Conservation (phyloP, 2,888 invertebrate species). For the Tetragnatha montana region DNA sequence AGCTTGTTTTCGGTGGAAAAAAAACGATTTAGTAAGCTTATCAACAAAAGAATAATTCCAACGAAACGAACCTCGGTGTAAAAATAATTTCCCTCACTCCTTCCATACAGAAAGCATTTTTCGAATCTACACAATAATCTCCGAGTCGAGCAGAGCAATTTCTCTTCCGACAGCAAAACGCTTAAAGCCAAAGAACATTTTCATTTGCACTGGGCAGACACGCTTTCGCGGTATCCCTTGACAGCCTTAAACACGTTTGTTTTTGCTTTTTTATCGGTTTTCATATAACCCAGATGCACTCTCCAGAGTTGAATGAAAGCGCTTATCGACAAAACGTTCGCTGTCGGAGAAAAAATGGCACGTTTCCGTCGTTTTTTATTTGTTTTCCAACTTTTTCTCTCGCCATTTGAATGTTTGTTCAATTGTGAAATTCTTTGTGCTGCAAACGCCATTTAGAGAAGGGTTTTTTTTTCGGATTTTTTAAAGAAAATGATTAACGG, state of each 20-base stretch:
- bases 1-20: too few species aligned
- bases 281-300: conserved; percentile 5
- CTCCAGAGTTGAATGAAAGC: neutral
- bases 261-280: neutral
- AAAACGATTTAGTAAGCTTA: too few species aligned
- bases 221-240: neutral
- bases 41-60: too few species aligned
- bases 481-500: neutral
- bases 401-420: neutral
- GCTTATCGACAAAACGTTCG: neutral
- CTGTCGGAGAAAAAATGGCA: conserved; percentile 3
- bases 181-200: neutral
- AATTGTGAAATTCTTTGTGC: neutral
- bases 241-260: neutral
- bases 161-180: neutral
- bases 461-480: neutral
- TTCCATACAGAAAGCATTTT: too few species aligned
- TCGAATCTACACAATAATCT: too few species aligned
- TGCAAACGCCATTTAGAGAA: neutral
- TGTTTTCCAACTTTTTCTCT: neutral
- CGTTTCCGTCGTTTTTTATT: neutral
- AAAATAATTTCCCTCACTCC: too few species aligned
- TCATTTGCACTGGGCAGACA: neutral
- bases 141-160: neutral
- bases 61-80: too few species aligned